Conservation (phyloP, 2,888 invertebrate species). For the Andrena trimmerana region DNA sequence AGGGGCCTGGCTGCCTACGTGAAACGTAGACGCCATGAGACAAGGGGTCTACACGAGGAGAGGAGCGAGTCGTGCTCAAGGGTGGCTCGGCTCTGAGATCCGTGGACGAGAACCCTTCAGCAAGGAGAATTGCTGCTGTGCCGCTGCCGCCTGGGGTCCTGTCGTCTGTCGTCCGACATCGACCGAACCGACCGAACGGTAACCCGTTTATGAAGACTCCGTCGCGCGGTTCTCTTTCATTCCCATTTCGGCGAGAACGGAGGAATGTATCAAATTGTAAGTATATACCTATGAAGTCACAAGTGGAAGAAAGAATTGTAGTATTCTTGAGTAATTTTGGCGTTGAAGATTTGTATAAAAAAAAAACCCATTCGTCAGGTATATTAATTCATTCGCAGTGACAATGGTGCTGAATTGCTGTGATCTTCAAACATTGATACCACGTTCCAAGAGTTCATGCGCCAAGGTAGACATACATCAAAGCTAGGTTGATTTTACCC, state of each 20-base stretch:
- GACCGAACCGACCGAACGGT: conserved; percentile 55
- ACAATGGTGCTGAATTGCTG: too few species aligned
- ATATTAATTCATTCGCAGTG: too few species aligned
- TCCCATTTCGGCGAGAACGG: neutral
- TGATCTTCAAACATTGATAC: too few species aligned
- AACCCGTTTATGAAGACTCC: conserved; percentile 48
- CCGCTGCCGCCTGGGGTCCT: conserved; percentile 68
- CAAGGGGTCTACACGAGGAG: conserved; percentile 64
- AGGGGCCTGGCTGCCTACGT: conserved; percentile 74
- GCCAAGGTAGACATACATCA: too few species aligned
- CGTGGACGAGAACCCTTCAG: conserved; percentile 77
- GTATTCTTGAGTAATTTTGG: neutral
- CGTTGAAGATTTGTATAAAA: too few species aligned
- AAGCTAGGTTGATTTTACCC: too few species aligned
- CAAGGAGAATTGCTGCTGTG: conserved; percentile 74
- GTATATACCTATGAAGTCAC: neutral
- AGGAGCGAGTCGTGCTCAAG: conserved; percentile 80
- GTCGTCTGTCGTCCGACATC: conserved; percentile 67
- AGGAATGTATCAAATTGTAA: neutral
- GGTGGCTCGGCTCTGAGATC: conserved; percentile 72
- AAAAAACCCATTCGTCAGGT: too few species aligned
- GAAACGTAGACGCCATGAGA: conserved; percentile 75
- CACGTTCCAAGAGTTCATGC: too few species aligned
- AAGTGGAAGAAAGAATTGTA: neutral
- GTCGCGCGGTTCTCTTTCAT: neutral